Evolutionary conservation across 2,113 vertebrate species (phyloP), one percentile per base, ranked within the genome.

Genomic region (Pristiophorus japonicus): DNA sequence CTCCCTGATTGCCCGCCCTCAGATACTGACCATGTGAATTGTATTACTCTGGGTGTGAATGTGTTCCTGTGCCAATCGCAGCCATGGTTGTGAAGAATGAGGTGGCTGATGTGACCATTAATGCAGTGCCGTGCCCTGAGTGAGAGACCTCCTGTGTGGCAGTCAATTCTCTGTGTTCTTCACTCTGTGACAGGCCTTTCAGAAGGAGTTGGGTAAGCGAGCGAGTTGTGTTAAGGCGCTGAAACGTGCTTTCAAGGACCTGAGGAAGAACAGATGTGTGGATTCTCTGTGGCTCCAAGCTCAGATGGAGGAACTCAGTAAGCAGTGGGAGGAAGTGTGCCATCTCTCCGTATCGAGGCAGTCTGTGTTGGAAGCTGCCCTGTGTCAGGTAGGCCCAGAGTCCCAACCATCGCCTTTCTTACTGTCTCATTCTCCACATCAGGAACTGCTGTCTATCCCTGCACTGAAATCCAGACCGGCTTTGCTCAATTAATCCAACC

Each of bases 141-240:
- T 34, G 1, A 1, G 84, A 55, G 18, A 4, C 1, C 30, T 51
- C 51, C 51, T 51, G 51, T 51, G 51, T 51, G 1, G 51, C 51
- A 8, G 0, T 2, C 0, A 0, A 3, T 5, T 1, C 4, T 30
- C 75, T 45, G 14, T 0, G 2, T 0, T 7, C 2, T 4, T 2
- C 10, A 16, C 20, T 27, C 0, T 0, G 0, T 0, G 0, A 16
- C 95, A 99, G 98, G 97, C 97, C 0, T 99, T 99, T 96, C 98
- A 99, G 97, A 98, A 98, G 96, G 98, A 99, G 96, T 96, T 99
- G 96, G 98, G 98, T 14, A 98, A 98, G 96, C 97, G 98, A 1
- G 98, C 98, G 0, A 97, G 98, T 66, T 98, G 98, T 96, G 97
- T 99, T 78, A 97, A 97, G 96, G 98, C 97, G 12, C 97, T 99